Percentiles rank a stretch among this genome's conserved stretches.
phyloP scores from a whole-genome alignment of 1,140 invertebrate species.

The Riptortus pedestris region DNA sequence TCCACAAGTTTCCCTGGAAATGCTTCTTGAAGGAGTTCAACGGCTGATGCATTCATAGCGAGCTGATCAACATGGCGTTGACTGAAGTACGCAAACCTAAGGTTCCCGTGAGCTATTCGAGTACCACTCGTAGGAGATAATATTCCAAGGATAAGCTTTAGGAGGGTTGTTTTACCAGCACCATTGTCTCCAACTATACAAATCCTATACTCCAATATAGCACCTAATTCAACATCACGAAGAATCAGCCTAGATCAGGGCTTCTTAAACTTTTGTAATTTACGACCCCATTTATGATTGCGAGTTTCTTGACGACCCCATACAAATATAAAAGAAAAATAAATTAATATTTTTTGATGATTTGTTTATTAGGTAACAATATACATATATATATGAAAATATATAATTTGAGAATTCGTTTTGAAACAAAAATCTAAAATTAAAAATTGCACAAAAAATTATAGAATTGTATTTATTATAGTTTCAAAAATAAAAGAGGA shows the following conservation, averaged over 20 bases:
- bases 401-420: no score
- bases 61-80: conserved; percentile 98
- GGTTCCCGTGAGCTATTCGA: conserved; percentile 74
- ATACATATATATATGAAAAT: no score
- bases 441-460: no score
- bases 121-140: conserved; percentile 73
- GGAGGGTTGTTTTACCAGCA: conserved; percentile 89
- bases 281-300: no score
- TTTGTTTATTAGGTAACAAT: no score
- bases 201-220: conserved; percentile 87
- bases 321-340: no score
- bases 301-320: no score
- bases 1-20: conserved; percentile 85
- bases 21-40: conserved; percentile 75
- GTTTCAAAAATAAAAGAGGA: no score
- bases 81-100: conserved; percentile 97
- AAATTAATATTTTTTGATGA: no score
- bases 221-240: conserved; percentile 76
- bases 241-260: conserved; percentile 74
- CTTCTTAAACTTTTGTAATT: no score
- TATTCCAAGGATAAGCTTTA: conserved; percentile 90
- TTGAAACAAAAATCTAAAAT: no score
- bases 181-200: conserved; percentile 96
- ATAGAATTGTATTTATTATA: no score
- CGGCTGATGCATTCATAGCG: conserved; percentile 81